Evolutionary conservation across 2,113 vertebrate genomes (phyloP), one percentile per base, ranked within the genome.

Genomic region (Epinephelus lanceolatus): DNA sequence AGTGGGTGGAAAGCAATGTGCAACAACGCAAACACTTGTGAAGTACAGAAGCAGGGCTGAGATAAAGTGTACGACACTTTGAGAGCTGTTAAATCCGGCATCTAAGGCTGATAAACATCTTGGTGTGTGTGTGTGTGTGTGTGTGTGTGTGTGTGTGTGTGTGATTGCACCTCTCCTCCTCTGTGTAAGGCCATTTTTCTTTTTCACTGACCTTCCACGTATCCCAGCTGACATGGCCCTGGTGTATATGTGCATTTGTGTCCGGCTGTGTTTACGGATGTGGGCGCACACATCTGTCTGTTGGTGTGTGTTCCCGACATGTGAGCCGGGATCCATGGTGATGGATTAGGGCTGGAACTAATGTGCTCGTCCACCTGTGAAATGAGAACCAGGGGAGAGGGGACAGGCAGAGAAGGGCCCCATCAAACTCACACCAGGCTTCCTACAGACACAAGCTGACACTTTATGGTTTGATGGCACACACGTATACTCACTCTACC

Each of bases 301-400:
- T 57, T 52, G 14, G 71, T 71, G 72, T 75, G 69, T 23, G 52
- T 87, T 30, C 49, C 40, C 53, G 30, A 74, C 55, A 56, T 70
- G 80, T 72, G 80, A 75, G 71, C 69, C 13, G 21, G 88, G 77
- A 82, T 85, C 85, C 76, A 76, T 72, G 68, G 83, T 89, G 91
- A 93, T 91, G 91, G 92, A 93, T 94, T 93, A 92, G 86, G 66
- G 79, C 82, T 91, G 91, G 86, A 93, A 89, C 93, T 94, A 93
- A 94, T 92, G 87, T 90, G 92, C 74, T 90, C 79, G 61, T 88
- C 92, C 94, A 94, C 92, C 93, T 95, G 93, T 95, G 95, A 95
- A 95, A 95, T 94, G 92, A 94, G 92, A 94, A 87, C 68, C 80
- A 86, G 72, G 69, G 75, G 72, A 87, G 84, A 86, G 70, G 80